Base-by-base conservation (phyloP, 2,797 vertebrate species). In the Neosalanx taihuensis region DNA sequence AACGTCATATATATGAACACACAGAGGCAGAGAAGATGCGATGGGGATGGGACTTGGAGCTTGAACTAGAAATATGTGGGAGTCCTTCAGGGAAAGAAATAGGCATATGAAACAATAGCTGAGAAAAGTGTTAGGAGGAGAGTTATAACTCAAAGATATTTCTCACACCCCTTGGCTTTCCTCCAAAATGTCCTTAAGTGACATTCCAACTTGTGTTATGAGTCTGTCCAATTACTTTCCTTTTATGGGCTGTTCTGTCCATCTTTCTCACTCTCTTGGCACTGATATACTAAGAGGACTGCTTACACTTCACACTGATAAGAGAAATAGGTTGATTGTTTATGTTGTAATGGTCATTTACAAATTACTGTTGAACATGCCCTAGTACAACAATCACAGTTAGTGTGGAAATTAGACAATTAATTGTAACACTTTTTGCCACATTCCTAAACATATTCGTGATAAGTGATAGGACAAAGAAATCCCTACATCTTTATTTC, bases 191-290 rank as follows among this genome's bases (percentile, higher is more conserved):
- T n/a, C 49, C 23, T 31, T 29, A 29, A 23, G n/a, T 30, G 63
- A n/a, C 71, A 72, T 65, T 66, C 63, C 56, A 20, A 33, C 15
- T 57, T 18, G 68, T 72, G 23, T 75, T 67, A 53, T 12, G 58
- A 79, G 71, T 63, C n/a, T 82, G 72, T 64, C 71, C 79, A 78
- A 77, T 69, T 78, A 83, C 80, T 83, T 70, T 68, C 86, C 89
- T 90, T 91, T 86, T 90, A 90, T 87, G 90, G 90, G 78, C 79
- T 80, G 73, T 79, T 76, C 51, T 20, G 74, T 77, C 69, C 64
- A 17, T 63, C 53, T 37, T 64, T 66, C 51, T 64, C 79, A 80
- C 72, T 70, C 67, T 78, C 83, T 87, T 80, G 79, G 85, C 82
- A 76, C 77, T 61, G 82, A 76, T 75, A 23, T 49, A 30, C 66